These are phyloP conservation scores for Dendropsophus ebraccatus DNA, from an alignment of 2,113 vertebrate species.

Conservation along the genomic window DNA sequence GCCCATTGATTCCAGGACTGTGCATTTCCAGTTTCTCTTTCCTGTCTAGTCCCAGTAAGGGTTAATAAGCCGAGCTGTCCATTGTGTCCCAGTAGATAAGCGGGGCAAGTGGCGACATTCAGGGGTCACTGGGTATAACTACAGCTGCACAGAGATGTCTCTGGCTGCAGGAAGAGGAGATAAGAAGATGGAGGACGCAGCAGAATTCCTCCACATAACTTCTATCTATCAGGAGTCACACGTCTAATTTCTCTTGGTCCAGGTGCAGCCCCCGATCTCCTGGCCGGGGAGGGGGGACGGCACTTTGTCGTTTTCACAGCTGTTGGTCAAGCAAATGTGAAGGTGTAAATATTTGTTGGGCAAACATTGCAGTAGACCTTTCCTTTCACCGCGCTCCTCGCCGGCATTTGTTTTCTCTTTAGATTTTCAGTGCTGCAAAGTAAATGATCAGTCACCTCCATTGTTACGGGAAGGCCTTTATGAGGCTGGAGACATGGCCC, in stretches of 20 bases:
- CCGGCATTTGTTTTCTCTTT: background rate
- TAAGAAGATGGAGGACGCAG: too few relatives aligned
- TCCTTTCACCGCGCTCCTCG: background rate
- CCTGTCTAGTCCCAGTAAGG: background rate
- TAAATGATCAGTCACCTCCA: background rate
- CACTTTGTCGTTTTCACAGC: slow-evolving; percentile 39
- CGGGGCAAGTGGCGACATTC: background rate
- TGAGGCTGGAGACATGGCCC: slow-evolving; percentile 6
- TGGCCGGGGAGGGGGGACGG: background rate
- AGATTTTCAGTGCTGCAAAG: background rate
- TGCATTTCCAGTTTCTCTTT: background rate
- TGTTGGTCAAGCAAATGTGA: slow-evolving; percentile 23
- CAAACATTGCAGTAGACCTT: slow-evolving; percentile 18
- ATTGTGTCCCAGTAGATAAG: background rate
- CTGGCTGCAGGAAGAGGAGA: too few relatives aligned
- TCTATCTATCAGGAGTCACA: too few relatives aligned
- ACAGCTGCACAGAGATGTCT: background rate
- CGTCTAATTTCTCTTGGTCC: too few relatives aligned
- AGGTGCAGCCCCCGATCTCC: background rate
- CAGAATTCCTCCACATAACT: too few relatives aligned
- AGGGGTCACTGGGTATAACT: background rate
- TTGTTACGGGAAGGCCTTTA: background rate
- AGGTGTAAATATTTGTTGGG: slow-evolving; percentile 48
- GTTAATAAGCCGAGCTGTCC: background rate
- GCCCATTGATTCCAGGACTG: background rate